phyloP scores from a whole-genome alignment of 2,113 vertebrate genomes.

The Heterotilapia buettikoferi region DNA sequence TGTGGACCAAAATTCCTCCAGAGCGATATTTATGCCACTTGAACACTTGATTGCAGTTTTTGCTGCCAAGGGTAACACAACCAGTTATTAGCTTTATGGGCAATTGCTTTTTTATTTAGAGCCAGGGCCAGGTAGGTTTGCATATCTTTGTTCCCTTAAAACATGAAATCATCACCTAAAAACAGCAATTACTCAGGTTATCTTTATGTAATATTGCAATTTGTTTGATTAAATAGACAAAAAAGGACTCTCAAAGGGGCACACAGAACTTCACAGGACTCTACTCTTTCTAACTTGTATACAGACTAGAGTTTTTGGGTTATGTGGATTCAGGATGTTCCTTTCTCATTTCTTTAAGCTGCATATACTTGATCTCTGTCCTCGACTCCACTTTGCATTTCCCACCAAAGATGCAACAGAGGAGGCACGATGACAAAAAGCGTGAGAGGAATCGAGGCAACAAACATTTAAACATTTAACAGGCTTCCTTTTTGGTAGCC shows the following conservation, averaged over 20 bases:
- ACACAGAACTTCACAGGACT: background rate
- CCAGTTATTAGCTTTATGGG: background rate
- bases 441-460: background rate
- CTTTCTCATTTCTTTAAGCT: background rate
- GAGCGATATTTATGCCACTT: background rate
- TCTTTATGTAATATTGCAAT: background rate
- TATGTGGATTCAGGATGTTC: background rate
- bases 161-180: background rate
- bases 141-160: background rate
- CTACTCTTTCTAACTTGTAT: background rate
- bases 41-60: background rate
- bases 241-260: background rate
- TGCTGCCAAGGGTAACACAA: background rate
- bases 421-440: background rate
- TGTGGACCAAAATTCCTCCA: background rate
- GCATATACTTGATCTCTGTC: background rate
- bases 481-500: background rate
- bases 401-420: background rate
- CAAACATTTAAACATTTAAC: background rate
- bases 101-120: background rate
- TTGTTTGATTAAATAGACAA: background rate
- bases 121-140: background rate
- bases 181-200: background rate
- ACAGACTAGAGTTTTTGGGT: background rate
- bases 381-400: background rate